phyloP scores from a whole-genome alignment of 2,797 vertebrate species.

The Setipinna tenuifilis region DNA sequence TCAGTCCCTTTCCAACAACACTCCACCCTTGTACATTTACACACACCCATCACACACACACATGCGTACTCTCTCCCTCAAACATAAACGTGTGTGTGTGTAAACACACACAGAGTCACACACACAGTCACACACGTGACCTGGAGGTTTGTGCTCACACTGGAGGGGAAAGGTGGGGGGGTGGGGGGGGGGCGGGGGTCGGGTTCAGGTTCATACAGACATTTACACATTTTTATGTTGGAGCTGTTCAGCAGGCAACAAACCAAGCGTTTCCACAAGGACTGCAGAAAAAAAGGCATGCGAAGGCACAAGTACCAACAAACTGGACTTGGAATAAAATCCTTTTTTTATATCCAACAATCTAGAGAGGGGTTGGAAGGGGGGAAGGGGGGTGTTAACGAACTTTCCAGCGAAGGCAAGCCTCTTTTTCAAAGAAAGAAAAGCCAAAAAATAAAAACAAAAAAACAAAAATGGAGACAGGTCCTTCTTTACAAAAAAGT shows the following conservation, averaged over 20 bases:
- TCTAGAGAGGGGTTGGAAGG: background rate
- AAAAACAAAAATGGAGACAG: slow-evolving; percentile 41
- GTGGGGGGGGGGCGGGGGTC: slow-evolving; percentile 50
- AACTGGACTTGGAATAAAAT: slow-evolving; percentile 71
- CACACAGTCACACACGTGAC: background rate
- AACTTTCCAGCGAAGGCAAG: slow-evolving; percentile 58
- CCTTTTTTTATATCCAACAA: slow-evolving; percentile 53
- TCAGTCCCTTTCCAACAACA: background rate
- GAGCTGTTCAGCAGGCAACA: slow-evolving; percentile 73
- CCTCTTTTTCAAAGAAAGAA: slow-evolving; percentile 62
- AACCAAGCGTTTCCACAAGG: slow-evolving; percentile 72
- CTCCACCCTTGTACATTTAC: background rate
- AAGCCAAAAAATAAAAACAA: slow-evolving; percentile 56
- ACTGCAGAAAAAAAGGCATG: slow-evolving; percentile 81
- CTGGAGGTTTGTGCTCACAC: slow-evolving; percentile 31
- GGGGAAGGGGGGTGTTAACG: slow-evolving; percentile 48
- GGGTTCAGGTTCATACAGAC: slow-evolving; percentile 60
- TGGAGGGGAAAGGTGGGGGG: slow-evolving; percentile 10
- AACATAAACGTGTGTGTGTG: slow-evolving; percentile 18
- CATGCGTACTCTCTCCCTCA: slow-evolving; percentile 23
- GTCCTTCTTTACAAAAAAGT: slow-evolving; percentile 44
- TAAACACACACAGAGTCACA: slow-evolving; percentile 25
- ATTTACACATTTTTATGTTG: slow-evolving; percentile 60
- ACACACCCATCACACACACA: slow-evolving; percentile 16
- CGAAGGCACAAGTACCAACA: slow-evolving; percentile 82